Evolutionary conservation across 2,797 vertebrate genomes (phyloP), one percentile per base, ranked within the genome.

Genomic region (Neosilurus hyrtlii): DNA sequence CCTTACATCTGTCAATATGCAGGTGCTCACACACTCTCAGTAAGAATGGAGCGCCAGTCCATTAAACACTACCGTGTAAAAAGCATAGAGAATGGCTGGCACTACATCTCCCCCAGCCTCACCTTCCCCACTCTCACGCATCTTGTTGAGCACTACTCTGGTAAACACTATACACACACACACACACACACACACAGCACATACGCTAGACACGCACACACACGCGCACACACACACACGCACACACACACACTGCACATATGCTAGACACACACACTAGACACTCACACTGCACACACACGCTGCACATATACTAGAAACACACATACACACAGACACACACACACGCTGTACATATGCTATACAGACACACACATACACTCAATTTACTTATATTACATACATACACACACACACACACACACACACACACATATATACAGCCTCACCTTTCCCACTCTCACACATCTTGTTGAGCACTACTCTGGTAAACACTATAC

Each of bases 91-190:
- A 96, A 96, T 0, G 90, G 93, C 75, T 95, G 94, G 93, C 84
- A 94, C 79, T 95, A 94, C 89, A 95, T 96, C 88, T 93, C 94
- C 0, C 94, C 94, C 0, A 18, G 92, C 6, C 91, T 96, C 88
- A 95, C 95, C 49, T 95, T 96, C 86, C 88, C 94, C 51, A 91
- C 89, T 0, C 92, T 96, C 54, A 90, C 91, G 0, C 90, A 91
- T 22, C 85, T 95, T 77, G 93, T 96, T 83, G 93, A 95, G 1
- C 91, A 94, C 87, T 95, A 95, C 87, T 93, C 94, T 0, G 94
- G 94, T 95, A 91, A 77, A 52, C 0, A 66, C 14, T n/a, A 61
- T 49, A 35, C 15, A 66, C 65, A 37, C 37, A 70, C 75, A 24
- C 35, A 54, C 3, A 62, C 2, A 63, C 65, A 37, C 35, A 26